Conservation (phyloP, 2,888 invertebrate species). For the Gonocerus acuteangulatus region DNA sequence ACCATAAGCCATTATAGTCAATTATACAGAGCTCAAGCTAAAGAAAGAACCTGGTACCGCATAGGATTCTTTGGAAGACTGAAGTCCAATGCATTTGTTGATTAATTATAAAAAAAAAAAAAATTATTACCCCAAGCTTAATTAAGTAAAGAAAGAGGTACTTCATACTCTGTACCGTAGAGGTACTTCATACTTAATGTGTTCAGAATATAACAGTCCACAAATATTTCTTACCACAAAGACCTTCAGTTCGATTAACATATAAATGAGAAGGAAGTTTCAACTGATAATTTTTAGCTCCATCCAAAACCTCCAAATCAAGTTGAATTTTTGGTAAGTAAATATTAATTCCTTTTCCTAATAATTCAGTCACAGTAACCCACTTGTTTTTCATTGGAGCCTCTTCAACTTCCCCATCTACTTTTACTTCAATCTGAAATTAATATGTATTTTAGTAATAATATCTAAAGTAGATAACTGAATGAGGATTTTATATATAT, state of each 20-base stretch:
- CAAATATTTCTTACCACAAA: conserved; percentile 68
- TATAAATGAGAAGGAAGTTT: conserved; percentile 67
- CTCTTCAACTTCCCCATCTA: conserved; percentile 6
- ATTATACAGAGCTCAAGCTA: no score
- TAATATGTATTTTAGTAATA: background rate
- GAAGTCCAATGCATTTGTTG: no score
- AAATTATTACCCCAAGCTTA: no score
- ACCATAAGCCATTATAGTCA: no score
- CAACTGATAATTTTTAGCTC: conserved; percentile 47
- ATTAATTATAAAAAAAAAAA: no score
- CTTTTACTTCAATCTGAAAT: conserved; percentile 6
- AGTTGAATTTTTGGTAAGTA: conserved; percentile 61
- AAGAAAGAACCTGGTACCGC: no score
- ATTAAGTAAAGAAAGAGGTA: no score
- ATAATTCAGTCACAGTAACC: conserved; percentile 52
- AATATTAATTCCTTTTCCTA: conserved; percentile 56
- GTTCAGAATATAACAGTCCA: no score
- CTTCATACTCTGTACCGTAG: no score
- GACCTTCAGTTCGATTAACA: conserved; percentile 63
- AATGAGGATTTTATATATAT: no score
- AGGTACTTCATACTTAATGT: no score
- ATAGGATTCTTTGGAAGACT: no score
- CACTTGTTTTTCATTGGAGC: conserved; percentile 47
- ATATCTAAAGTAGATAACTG: background rate
- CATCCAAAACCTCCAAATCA: conserved; percentile 51